Percentiles rank a stretch among this genome's conserved stretches.
phyloP scores from a whole-genome alignment of 2,888 invertebrate genomes.

The Drosophila paucipuncta region DNA sequence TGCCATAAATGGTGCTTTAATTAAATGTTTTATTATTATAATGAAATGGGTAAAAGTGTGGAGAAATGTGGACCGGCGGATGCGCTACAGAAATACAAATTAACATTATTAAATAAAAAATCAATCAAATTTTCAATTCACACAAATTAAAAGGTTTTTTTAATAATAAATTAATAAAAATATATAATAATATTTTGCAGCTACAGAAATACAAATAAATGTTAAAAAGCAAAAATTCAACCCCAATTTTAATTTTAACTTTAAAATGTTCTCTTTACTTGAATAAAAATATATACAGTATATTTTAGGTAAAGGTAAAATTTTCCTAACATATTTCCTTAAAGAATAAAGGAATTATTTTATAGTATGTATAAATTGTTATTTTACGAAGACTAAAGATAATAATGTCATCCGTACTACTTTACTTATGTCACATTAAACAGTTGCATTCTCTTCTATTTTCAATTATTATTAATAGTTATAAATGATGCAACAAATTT shows the following conservation, averaged over 20 bases:
- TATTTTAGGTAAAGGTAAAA: not conserved
- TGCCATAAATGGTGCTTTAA: constrained; percentile 66
- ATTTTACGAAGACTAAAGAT: too few relatives aligned
- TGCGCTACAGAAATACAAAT: constrained; percentile 11
- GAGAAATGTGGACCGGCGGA: not conserved
- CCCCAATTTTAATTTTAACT: not conserved
- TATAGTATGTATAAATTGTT: too few relatives aligned
- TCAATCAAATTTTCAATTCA: not conserved
- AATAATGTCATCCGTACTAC: not conserved
- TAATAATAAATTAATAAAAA: not conserved
- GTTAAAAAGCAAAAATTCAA: not conserved
- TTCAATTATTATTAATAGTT: not conserved
- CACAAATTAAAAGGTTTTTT: not conserved
- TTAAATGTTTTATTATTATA: constrained; percentile 61
- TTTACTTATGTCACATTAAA: not conserved
- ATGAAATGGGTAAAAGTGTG: constrained; percentile 33
- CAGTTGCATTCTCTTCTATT: not conserved
- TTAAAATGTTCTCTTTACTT: not conserved
- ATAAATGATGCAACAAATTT: not conserved
- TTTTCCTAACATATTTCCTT: not conserved
- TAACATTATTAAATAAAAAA: not conserved
- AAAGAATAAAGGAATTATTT: too few relatives aligned
- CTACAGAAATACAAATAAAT: not conserved
- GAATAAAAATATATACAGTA: not conserved
- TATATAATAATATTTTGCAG: not conserved